Evolutionary conservation across 2,113 vertebrate species (phyloP).

Genomic region (Acanthochromis polyacanthus): DNA sequence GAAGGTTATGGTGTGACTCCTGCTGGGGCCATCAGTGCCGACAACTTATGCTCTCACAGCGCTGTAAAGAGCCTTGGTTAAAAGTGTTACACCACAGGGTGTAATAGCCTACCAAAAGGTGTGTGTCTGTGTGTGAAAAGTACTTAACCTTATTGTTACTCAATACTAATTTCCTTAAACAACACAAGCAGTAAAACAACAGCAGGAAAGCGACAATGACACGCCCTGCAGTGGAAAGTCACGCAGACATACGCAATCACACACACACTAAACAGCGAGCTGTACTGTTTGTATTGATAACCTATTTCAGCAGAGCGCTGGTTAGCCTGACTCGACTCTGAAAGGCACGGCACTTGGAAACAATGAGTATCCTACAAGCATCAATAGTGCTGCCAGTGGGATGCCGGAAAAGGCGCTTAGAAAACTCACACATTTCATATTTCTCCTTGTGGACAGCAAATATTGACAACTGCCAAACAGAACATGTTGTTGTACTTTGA

Average conservation of each 20-base stretch:
- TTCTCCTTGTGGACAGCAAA: background rate
- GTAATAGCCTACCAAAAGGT: constrained; percentile 22
- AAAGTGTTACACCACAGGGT: constrained; percentile 10
- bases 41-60: constrained; percentile 10
- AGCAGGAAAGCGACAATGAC: constrained; percentile 78
- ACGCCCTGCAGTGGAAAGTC: constrained; percentile 69
- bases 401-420: background rate
- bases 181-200: constrained; percentile 75
- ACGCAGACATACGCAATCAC: constrained; percentile 43
- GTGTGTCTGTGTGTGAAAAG: constrained; percentile 34
- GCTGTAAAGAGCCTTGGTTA: constrained; percentile 5
- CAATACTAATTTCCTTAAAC: constrained; percentile 72
- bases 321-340: constrained; percentile 24
- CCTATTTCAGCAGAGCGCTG: constrained; percentile 54
- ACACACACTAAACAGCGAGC: constrained; percentile 26
- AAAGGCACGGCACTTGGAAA: constrained; percentile 23
- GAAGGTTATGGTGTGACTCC: constrained; percentile 10
- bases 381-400: background rate
- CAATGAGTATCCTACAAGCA: constrained; percentile 24
- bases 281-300: constrained; percentile 70
- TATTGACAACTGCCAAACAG: background rate
- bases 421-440: background rate
- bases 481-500: background rate
- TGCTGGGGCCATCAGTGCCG: background rate
- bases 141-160: constrained; percentile 62